A percentile compares a stretch with the other conserved stretches of the same genome.
Conservation (phyloP, 2,888 invertebrate species). For the Saturnia pavonia region DNA sequence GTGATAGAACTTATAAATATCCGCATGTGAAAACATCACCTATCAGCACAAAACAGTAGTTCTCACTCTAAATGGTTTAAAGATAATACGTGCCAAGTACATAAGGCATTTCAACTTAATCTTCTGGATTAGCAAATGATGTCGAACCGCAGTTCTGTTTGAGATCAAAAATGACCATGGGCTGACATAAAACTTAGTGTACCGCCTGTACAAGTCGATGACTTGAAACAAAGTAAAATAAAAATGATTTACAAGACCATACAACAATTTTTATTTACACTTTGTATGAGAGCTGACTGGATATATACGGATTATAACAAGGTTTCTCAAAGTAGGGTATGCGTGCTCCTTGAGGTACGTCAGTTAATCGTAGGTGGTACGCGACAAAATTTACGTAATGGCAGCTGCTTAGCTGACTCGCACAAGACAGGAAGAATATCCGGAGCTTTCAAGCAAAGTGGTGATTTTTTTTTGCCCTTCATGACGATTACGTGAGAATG, state of each 20-base stretch:
- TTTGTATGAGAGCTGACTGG: neutral
- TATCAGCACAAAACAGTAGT: neutral
- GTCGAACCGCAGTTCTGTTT: neutral
- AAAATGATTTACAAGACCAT: neutral
- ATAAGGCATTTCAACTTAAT: neutral
- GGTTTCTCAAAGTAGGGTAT: slow-evolving; percentile 21
- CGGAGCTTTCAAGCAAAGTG: no score
- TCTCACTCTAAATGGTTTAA: neutral
- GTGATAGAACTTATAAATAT: no score
- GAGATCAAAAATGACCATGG: neutral
- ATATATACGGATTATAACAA: neutral
- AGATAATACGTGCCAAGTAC: neutral
- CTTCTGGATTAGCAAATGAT: no score
- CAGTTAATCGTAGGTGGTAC: slow-evolving; percentile 52
- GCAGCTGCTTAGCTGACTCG: slow-evolving; percentile 66
- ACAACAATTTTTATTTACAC: neutral
- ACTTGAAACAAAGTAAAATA: neutral
- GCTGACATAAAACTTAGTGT: neutral
- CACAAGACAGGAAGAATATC: slow-evolving; percentile 22
- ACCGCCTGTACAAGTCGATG: neutral
- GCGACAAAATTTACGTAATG: slow-evolving; percentile 67
- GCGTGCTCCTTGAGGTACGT: slow-evolving; percentile 50
- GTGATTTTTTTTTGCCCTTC: slow-evolving; percentile 40
- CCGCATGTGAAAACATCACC: no score
- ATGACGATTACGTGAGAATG: no score